Evolutionary conservation across 1,140 invertebrate genomes (phyloP).

Genomic region (Yoshiicerus persimilis): DNA sequence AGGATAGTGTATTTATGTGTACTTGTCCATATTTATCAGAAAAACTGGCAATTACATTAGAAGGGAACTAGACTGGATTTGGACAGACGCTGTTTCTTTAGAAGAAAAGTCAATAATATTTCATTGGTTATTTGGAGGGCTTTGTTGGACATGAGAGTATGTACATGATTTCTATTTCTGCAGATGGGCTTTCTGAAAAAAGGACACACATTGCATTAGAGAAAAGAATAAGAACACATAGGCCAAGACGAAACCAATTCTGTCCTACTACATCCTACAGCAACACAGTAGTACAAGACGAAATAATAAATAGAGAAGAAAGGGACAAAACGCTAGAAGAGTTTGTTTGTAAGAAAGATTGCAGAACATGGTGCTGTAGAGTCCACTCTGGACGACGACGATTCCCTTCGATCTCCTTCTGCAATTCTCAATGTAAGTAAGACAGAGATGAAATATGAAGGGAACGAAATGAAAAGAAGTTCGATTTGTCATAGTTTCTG

Average conservation of each 20-base stretch:
- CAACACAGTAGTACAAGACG: neutral
- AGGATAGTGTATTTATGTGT: neutral
- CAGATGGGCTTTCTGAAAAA: neutral
- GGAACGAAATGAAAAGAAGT: slow-evolving; percentile 35
- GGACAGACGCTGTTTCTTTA: neutral
- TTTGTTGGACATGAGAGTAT: neutral
- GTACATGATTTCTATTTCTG: neutral
- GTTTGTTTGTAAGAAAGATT: neutral
- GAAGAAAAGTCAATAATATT: neutral
- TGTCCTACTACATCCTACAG: neutral
- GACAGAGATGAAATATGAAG: slow-evolving; percentile 37
- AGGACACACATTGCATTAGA: neutral
- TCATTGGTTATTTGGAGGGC: neutral
- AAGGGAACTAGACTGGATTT: neutral
- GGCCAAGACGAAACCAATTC: neutral
- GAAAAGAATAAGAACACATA: neutral
- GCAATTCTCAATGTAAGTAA: neutral
- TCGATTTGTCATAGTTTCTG: slow-evolving; percentile 39
- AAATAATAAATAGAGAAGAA: neutral
- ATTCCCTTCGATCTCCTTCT: neutral
- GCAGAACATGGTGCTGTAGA: neutral
- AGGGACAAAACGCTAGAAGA: neutral
- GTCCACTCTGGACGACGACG: neutral
- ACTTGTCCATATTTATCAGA: neutral
- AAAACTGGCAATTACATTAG: neutral